phyloP scores from a whole-genome alignment of 2,797 vertebrate genomes.

The Takifugu rubripes region DNA sequence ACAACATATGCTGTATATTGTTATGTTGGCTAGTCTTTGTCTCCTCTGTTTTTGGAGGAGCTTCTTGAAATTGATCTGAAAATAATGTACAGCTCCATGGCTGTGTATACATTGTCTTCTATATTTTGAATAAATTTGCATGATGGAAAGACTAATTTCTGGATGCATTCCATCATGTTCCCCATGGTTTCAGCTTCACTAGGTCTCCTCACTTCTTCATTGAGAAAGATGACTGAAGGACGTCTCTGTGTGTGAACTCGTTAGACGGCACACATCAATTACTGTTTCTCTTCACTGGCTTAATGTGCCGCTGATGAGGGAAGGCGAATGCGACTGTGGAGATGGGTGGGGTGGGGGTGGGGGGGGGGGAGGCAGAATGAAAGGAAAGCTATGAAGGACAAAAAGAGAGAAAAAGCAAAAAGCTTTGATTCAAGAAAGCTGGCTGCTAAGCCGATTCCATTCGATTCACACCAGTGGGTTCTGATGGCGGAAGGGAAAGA shows the following conservation, averaged over 20 bases:
- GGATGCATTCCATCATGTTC: slow-evolving; percentile 48
- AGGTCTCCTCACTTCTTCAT: slow-evolving; percentile 29
- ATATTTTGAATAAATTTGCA: slow-evolving; percentile 59
- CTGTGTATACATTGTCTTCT: slow-evolving; percentile 22
- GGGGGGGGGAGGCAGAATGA: background rate
- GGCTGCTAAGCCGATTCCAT: slow-evolving; percentile 53
- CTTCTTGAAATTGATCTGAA: slow-evolving; percentile 14
- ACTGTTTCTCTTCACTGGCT: slow-evolving; percentile 60
- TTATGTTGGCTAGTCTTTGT: no score
- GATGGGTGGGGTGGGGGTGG: background rate
- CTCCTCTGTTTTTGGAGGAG: slow-evolving; percentile 4
- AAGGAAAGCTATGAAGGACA: slow-evolving; percentile 12
- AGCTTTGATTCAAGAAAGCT: slow-evolving; percentile 42
- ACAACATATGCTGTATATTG: no score
- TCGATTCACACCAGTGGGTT: slow-evolving; percentile 53
- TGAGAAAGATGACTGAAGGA: slow-evolving; percentile 59
- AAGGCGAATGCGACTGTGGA: background rate
- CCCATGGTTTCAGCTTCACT: slow-evolving; percentile 36
- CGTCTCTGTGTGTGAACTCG: slow-evolving; percentile 61
- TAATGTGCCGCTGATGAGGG: slow-evolving; percentile 71
- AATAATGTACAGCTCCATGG: slow-evolving; percentile 1
- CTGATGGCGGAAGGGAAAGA: slow-evolving; percentile 1
- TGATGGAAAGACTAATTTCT: slow-evolving; percentile 52
- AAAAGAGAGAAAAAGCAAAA: slow-evolving; percentile 22
- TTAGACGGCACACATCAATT: slow-evolving; percentile 73